Base-by-base conservation (phyloP, 2,888 invertebrate genomes). In the Agriopis leucophaearia region DNA sequence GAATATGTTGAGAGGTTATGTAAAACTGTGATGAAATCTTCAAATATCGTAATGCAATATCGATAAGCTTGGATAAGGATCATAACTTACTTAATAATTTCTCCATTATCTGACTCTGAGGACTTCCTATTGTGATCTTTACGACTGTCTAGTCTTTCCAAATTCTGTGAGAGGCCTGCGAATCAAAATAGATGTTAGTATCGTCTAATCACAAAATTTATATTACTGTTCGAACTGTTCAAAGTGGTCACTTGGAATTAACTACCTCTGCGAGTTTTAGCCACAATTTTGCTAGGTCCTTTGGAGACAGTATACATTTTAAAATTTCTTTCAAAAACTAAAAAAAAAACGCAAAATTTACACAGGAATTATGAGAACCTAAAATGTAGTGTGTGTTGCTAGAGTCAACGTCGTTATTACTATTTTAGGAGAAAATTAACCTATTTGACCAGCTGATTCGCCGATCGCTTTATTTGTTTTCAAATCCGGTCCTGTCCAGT, bases 291-390 rank as follows among this genome's bases (percentile, higher is more conserved):
- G 92, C 97, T 97, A 73, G 97, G 97, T 74, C 97, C 97, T 92
- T 97, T 97, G 73, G 96, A 96, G 84, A 97, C 96, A 86, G 97
- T 97, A 94, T 97, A 97, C 97, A 97, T 97, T 90, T 90, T 92
- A 89, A 81, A 90, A 88, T 89, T 90, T 90, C 81, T 81, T 83
- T 80, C 82, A 85, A 86, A 87, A 87, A 85, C 78, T 79, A 83
- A 84, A 88, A 73, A 90, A 88, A 88, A 86, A 87, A 88, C 81
- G 83, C 81, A 86, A 88, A 89, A 87, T 77, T 83, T 83, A 81
- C 87, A 86, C 82, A 81, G 81, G 78, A 80, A 85, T 83, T 85
- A 84, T 77, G 78, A 84, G 82, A 84, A 79, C 70, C 70, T 59
- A 71, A 45, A 57, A 57, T 36, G n/a, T n/a, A n/a, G n/a, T 9